Base-by-base conservation (phyloP, 2,113 vertebrate genomes). In the Scophthalmus maximus region DNA sequence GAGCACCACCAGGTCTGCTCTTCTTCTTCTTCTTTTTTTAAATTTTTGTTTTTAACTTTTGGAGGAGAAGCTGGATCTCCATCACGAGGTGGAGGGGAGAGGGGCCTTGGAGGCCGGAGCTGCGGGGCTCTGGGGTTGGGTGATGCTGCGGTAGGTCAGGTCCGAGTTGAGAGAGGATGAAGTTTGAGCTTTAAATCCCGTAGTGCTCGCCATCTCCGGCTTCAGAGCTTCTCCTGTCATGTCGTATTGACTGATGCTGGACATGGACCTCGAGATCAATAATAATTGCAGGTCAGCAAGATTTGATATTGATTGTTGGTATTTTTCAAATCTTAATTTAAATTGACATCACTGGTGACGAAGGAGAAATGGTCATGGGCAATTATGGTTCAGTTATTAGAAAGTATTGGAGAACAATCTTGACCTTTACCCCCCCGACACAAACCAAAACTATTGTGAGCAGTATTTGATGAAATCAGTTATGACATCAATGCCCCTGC, bases 31-130 rank as follows among this genome's bases (percentile, higher is more conserved):
- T 15, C n/a, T n/a, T n/a, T n/a, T n/a, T n/a, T n/a, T n/a, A n/a
- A n/a, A n/a, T n/a, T n/a, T n/a, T n/a, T n/a, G n/a, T 83, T 60
- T 56, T 68, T 65, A 69, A 59, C 57, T 79, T 79, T 79, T 74
- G 59, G 84, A 79, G 73, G 73, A 87, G 78, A 56, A 69, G 69
- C 40, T 73, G 82, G 84, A 86, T 74, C 76, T 73, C 46, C 65
- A 68, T 67, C 57, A 76, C 55, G 60, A 77, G 51, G 75, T 55
- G 77, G 67, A 65, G 78, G 49, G 73, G 73, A 57, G 61, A 58
- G 76, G 72, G 51, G 65, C 23, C 17, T n/a, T n/a, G n/a, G n/a
- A n/a, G 36, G 64, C 18, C 42, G 38, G 46, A 50, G 62, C 47
- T 76, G 65, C 22, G 38, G 76, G 44, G 12, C 50, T 73, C 34